A percentile compares a stretch with the other conserved stretches of the same genome.
These are phyloP conservation scores for Carcinoscorpius rotundicauda DNA, from an alignment of 1,140 invertebrate species.

Conservation along the genomic window DNA sequence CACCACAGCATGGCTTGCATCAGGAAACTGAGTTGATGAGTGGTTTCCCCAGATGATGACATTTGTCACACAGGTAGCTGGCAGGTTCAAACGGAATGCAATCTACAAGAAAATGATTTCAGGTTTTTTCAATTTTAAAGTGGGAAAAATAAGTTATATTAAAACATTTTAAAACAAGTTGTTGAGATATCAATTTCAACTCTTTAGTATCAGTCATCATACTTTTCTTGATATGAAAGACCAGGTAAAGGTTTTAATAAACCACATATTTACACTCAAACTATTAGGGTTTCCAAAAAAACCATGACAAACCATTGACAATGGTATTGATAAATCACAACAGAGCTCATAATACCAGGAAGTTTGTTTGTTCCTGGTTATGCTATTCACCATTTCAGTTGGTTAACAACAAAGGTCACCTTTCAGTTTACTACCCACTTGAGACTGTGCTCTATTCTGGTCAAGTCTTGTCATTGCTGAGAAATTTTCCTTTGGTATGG, in stretches of 20 bases:
- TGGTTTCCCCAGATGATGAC: constrained; percentile 99
- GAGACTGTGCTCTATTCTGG: constrained; percentile 87
- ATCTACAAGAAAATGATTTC: constrained; percentile 30
- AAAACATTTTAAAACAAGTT: no score
- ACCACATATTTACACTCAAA: no score
- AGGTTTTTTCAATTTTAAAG: no score
- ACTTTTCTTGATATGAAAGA: no score
- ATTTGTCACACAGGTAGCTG: constrained; percentile 64
- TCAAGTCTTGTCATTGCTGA: constrained; percentile 96
- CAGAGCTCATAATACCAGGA: no score
- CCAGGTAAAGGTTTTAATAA: no score
- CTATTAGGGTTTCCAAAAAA: neutral
- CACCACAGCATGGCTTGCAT: constrained; percentile 67
- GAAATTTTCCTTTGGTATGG: constrained; percentile 93
- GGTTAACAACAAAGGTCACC: neutral
- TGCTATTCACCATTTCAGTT: no score
- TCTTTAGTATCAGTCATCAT: no score
- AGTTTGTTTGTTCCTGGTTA: no score
- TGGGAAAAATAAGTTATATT: no score
- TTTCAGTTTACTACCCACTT: constrained; percentile 35
- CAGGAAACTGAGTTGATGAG: constrained; percentile 96
- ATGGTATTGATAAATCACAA: neutral
- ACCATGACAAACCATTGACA: constrained; percentile 1
- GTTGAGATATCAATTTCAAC: no score
- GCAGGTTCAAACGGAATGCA: constrained; percentile 39